phyloP scores from a whole-genome alignment of 2,888 invertebrate species.

The Leuctra nigra region DNA sequence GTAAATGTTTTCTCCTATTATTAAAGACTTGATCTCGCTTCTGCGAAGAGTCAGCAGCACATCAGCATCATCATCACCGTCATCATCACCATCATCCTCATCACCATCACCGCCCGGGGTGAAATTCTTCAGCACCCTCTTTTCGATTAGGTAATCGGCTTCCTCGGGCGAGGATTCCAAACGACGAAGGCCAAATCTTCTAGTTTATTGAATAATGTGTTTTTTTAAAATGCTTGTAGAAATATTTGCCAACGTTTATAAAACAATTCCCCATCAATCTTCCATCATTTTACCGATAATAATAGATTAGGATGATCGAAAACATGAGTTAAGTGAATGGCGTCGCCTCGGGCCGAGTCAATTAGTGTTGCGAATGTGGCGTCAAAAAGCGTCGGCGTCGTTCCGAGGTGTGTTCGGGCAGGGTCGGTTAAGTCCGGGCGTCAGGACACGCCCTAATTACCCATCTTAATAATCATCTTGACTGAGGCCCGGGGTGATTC shows the following conservation, averaged over 20 bases:
- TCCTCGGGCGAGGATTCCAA: too few species aligned
- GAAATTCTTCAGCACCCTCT: background rate
- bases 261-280: too few species aligned
- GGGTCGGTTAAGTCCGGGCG: background rate
- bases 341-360: background rate
- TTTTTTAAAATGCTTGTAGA: too few species aligned
- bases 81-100: too few species aligned
- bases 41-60: too few species aligned
- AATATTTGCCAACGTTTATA: too few species aligned
- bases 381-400: background rate
- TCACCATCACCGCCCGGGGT: conserved; percentile 9
- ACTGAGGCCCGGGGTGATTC: background rate
- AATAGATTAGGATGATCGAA: background rate
- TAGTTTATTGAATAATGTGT: too few species aligned
- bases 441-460: background rate
- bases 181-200: too few species aligned
- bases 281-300: background rate
- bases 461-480: background rate
- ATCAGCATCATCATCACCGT: too few species aligned
- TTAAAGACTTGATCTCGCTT: too few species aligned
- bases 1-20: too few species aligned
- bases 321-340: background rate
- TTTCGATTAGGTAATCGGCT: background rate
- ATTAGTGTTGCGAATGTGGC: too few species aligned
- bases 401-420: background rate